Evolutionary conservation across 2,113 vertebrate genomes (phyloP).

Genomic region (Scolopax mira): DNA sequence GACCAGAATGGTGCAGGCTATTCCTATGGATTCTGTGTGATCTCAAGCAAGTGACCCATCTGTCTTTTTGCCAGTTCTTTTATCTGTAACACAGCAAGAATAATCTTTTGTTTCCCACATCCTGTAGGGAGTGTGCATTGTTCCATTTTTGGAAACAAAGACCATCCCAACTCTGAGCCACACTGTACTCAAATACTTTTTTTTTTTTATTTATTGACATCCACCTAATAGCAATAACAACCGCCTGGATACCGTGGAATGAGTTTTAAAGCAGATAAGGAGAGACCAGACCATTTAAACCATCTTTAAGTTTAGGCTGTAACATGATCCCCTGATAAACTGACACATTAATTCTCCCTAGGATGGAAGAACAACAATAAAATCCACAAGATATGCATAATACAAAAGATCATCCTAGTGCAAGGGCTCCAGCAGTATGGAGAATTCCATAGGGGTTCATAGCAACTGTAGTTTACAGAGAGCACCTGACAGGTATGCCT

Average conservation of each 20-base stretch:
- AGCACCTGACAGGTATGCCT: not conserved
- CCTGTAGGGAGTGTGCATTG: not conserved
- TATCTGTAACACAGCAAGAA: not conserved
- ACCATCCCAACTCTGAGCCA: not conserved
- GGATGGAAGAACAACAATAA: not conserved
- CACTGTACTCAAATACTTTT: not conserved
- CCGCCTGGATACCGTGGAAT: not conserved
- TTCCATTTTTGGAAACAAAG: not conserved
- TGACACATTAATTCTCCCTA: not conserved
- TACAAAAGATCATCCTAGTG: not conserved
- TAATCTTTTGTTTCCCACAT: not conserved
- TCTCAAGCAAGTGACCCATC: not conserved
- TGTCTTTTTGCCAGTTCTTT: not conserved
- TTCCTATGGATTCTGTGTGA: not conserved
- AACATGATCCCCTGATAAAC: not conserved
- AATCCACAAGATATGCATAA: not conserved
- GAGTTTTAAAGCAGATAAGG: not conserved
- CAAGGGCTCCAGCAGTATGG: not conserved
- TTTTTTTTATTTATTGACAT: not conserved
- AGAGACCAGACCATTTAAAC: not conserved
- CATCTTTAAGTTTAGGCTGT: not conserved
- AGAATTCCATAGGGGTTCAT: not conserved
- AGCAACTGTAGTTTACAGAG: not conserved
- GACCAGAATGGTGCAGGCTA: not conserved
- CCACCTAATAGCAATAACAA: not conserved